phyloP scores from a whole-genome alignment of 1,140 invertebrate genomes.

The Drosophila sechellia region DNA sequence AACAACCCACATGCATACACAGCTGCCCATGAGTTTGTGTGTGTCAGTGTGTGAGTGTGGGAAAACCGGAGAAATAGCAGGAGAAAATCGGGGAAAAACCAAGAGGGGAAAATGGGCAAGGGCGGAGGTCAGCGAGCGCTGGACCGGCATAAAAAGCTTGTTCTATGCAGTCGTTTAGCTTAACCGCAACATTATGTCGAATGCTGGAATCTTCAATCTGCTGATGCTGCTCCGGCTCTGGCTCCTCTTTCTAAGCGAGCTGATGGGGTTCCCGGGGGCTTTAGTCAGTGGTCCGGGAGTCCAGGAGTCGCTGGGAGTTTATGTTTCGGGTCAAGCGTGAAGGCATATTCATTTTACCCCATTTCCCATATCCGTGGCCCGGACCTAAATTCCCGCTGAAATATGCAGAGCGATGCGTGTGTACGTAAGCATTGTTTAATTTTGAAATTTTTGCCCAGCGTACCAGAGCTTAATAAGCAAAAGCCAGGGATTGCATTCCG shows the following conservation, averaged over 20 bases:
- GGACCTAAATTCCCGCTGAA: constrained; percentile 62
- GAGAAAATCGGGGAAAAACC: constrained; percentile 1
- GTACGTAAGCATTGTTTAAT: constrained; percentile 44
- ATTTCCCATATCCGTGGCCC: constrained; percentile 13
- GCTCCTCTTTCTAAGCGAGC: constrained; percentile 44
- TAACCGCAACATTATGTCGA: constrained; percentile 82
- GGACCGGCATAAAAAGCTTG: constrained; percentile 77
- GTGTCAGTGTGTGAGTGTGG: constrained; percentile 31
- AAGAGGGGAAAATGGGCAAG: constrained; percentile 1
- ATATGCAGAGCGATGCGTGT: constrained; percentile 65
- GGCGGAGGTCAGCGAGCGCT: constrained; percentile 43
- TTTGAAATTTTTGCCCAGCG: constrained; percentile 45
- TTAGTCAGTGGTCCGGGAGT: background rate
- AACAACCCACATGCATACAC: constrained; percentile 54
- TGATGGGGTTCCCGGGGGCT: constrained; percentile 20
- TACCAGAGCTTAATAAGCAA: constrained; percentile 30
- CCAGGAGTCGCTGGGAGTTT: constrained; percentile 55
- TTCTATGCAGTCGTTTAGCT: constrained; percentile 81
- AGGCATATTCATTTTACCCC: constrained; percentile 70
- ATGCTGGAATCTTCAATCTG: constrained; percentile 81
- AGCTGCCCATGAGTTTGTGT: constrained; percentile 19
- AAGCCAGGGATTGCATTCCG: constrained; percentile 35
- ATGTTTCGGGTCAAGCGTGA: constrained; percentile 73
- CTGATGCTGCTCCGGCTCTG: constrained; percentile 35
- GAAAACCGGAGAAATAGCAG: constrained; percentile 2